Conservation (phyloP, 1,140 invertebrate genomes). For the Pseudomyrmex cubaensis region DNA sequence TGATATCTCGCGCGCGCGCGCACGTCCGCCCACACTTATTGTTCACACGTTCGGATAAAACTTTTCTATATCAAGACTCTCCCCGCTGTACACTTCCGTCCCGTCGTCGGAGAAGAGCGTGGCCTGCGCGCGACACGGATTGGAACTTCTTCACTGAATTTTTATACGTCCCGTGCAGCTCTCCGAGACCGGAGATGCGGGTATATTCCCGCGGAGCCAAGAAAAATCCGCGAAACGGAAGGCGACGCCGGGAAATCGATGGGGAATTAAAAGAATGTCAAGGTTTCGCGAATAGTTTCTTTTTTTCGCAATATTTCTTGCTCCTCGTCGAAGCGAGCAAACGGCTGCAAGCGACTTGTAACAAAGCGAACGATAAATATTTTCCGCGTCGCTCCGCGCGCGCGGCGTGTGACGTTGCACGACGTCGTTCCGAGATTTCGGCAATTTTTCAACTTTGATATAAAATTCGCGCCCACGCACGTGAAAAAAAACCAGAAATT, state of each 20-base stretch:
- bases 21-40: slow-evolving; percentile 3
- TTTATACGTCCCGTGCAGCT: slow-evolving; percentile 36
- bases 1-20: slow-evolving; percentile 16
- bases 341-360: slow-evolving; percentile 11
- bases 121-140: slow-evolving; percentile 12
- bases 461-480: background rate
- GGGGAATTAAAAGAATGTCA: slow-evolving; percentile 57
- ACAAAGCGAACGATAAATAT: slow-evolving; percentile 19
- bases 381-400: background rate
- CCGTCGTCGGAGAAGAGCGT: background rate
- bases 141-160: slow-evolving; percentile 44
- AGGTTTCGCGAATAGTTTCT: slow-evolving; percentile 38
- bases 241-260: slow-evolving; percentile 12
- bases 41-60: background rate
- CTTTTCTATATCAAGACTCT: slow-evolving; percentile 31
- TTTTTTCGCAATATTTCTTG: slow-evolving; percentile 16
- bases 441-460: slow-evolving; percentile 1
- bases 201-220: background rate
- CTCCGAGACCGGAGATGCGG: slow-evolving; percentile 12
- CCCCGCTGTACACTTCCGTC: background rate
- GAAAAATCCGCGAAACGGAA: slow-evolving; percentile 1
- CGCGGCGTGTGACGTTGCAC: too few species aligned
- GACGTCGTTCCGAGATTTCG: background rate
- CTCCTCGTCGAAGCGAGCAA: background rate
- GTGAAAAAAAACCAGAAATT: background rate